These are phyloP conservation scores for Pagrus major DNA, from an alignment of 2,113 vertebrate species.

Conservation along the genomic window DNA sequence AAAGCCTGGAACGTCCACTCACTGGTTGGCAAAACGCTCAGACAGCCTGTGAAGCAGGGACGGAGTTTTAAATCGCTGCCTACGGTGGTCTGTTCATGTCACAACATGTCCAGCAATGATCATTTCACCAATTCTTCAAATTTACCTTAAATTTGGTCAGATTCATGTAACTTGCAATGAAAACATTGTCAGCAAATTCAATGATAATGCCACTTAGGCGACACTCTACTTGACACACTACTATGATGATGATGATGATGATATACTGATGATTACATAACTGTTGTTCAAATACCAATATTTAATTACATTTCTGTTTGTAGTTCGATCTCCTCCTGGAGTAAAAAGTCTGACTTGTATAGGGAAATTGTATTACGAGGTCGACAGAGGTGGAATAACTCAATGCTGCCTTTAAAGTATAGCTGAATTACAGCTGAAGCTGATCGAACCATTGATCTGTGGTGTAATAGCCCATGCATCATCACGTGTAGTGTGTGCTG, in stretches of 20 bases:
- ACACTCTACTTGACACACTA: too few relatives aligned
- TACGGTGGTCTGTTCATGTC: background rate
- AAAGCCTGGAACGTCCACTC: background rate
- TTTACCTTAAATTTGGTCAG: background rate
- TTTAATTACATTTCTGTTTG: background rate
- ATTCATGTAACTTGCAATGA: background rate
- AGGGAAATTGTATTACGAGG: background rate
- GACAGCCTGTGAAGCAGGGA: background rate
- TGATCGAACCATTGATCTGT: background rate
- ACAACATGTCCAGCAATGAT: background rate
- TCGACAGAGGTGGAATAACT: background rate
- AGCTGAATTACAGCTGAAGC: background rate
- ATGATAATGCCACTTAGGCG: too few relatives aligned
- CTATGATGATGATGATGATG: too few relatives aligned
- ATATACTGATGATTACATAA: background rate
- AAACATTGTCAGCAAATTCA: background rate
- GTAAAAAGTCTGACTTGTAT: too few relatives aligned
- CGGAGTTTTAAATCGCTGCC: background rate
- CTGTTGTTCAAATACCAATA: background rate
- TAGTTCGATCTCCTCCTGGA: background rate
- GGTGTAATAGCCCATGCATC: background rate
- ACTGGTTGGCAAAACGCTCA: constrained; percentile 13
- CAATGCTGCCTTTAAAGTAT: background rate
- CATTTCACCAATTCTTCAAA: background rate
- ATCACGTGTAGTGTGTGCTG: constrained; percentile 1